Evolutionary conservation across 2,113 vertebrate genomes (phyloP).

Genomic region (Otis tarda): DNA sequence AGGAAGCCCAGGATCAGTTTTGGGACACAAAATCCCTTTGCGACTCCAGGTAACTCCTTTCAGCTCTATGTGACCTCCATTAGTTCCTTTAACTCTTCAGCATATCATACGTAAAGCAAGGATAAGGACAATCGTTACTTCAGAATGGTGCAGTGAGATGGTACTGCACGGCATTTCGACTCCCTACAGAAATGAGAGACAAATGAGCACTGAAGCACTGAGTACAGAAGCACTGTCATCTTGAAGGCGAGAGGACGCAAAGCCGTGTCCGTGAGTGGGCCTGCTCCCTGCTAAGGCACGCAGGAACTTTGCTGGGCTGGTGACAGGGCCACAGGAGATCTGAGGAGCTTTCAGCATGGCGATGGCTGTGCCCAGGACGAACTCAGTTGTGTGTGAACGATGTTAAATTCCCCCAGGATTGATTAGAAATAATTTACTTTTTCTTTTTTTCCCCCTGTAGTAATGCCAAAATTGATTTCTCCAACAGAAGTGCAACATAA

Average conservation of each 20-base stretch:
- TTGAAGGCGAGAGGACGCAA: background rate
- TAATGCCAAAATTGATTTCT: background rate
- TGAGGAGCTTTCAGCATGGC: accelerated
- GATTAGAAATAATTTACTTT: accelerated
- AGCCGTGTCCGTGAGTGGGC: accelerated
- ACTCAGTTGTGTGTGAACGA: background rate
- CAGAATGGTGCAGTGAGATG: accelerated
- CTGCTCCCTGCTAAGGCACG: background rate
- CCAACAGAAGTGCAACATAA: accelerated
- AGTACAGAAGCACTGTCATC: accelerated
- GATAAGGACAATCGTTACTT: background rate
- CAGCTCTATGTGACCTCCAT: background rate
- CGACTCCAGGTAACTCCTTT: accelerated
- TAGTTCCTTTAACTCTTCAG: background rate
- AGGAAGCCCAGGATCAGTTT: background rate
- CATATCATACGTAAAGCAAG: accelerated
- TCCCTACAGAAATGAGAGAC: background rate
- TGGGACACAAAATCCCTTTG: background rate
- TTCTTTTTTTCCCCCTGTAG: accelerated
- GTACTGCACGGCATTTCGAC: background rate
- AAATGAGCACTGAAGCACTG: too few species aligned
- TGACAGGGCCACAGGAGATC: accelerated
- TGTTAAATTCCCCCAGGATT: too few species aligned
- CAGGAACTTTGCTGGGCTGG: accelerated
- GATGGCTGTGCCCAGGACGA: accelerated